Conservation (phyloP, 2,113 vertebrate species). For the Megatriorchis doriae region DNA sequence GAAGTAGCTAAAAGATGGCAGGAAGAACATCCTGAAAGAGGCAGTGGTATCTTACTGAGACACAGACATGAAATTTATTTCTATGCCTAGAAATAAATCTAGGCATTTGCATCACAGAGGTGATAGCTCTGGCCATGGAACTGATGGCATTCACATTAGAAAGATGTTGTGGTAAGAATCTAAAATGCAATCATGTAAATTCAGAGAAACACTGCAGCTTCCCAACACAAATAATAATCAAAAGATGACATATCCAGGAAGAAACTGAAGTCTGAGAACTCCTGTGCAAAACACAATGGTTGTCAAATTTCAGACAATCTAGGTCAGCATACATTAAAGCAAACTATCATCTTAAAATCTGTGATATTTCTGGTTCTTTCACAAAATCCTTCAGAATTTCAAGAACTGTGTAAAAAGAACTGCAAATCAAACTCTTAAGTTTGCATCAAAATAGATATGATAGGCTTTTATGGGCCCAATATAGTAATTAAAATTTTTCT, state of each 20-base stretch:
- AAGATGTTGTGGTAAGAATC: neutral
- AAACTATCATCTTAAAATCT: neutral
- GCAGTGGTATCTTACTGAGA: neutral
- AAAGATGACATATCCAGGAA: neutral
- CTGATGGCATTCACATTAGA: neutral
- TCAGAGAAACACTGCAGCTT: neutral
- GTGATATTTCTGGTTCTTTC: neutral
- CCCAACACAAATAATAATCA: neutral
- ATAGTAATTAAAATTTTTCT: neutral
- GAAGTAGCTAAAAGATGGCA: neutral
- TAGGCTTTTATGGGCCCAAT: neutral
- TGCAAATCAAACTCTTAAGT: neutral
- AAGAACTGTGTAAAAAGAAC: neutral
- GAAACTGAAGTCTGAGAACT: neutral
- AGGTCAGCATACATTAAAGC: neutral
- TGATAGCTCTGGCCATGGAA: neutral
- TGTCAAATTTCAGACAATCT: neutral
- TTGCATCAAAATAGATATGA: neutral
- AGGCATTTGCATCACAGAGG: neutral
- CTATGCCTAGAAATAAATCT: neutral
- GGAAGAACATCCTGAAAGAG: neutral
- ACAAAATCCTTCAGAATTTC: neutral
- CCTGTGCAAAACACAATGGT: neutral
- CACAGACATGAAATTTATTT: neutral
- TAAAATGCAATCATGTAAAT: neutral